Evolutionary conservation across 2,113 vertebrate species (phyloP).

Genomic region (Chaetops frenatus): DNA sequence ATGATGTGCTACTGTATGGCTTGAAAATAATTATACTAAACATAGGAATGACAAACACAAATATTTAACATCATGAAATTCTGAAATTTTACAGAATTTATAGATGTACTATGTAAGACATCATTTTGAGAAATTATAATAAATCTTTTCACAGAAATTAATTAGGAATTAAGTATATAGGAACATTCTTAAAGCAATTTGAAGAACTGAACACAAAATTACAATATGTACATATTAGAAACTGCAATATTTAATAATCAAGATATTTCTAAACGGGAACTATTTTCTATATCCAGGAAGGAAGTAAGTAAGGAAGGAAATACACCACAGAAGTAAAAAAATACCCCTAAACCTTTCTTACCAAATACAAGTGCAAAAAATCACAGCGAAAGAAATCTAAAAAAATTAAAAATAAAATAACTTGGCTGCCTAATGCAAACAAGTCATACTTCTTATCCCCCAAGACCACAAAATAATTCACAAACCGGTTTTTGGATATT

Average conservation of each 20-base stretch:
- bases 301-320: neutral
- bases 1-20: slow-evolving; percentile 33
- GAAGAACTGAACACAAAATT: slow-evolving; percentile 36
- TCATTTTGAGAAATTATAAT: slow-evolving; percentile 40
- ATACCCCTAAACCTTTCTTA: neutral
- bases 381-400: neutral
- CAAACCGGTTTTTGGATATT: neutral
- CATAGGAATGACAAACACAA: slow-evolving; percentile 22
- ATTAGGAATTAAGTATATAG: slow-evolving; percentile 31
- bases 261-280: slow-evolving; percentile 14
- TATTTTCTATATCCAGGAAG: neutral
- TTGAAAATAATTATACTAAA: slow-evolving; percentile 56
- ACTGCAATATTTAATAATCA: slow-evolving; percentile 35
- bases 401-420: neutral
- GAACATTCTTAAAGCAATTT: slow-evolving; percentile 39
- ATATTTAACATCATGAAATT: slow-evolving; percentile 1
- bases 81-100: slow-evolving; percentile 30
- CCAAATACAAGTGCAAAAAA: neutral
- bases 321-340: neutral
- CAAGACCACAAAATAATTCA: neutral
- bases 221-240: slow-evolving; percentile 37
- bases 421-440: neutral
- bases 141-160: slow-evolving; percentile 42
- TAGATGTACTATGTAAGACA: neutral
- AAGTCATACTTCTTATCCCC: neutral